Base-by-base conservation (phyloP, 2,888 invertebrate species). In the Idaea dimidiata region DNA sequence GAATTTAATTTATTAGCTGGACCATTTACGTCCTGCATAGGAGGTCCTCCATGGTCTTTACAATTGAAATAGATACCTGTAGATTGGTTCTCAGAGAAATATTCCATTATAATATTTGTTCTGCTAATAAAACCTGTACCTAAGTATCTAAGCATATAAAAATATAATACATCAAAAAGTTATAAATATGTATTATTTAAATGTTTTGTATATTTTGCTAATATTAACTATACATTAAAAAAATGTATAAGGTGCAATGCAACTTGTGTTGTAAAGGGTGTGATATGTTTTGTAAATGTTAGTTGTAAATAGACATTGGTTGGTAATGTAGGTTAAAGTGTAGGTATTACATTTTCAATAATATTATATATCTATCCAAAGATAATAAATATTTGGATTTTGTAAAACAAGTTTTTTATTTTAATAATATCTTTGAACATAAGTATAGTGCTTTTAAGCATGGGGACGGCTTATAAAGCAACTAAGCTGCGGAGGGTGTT, bases 311-410 rank as follows among this genome's bases (percentile, higher is more conserved):
- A 79, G 66, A 71, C 69, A 73, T 72, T 78, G 24, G 24, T 24
- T 24, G 24, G 70, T 73, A 74, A 76, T 76, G 71, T 75, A 76
- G 70, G 71, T 70, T 72, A 72, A 72, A 66, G 70, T 72, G 43
- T 43, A 8, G 43, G 65, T 69, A 72, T 70, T 75, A 72, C 58
- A 75, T 76, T 78, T 80, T 80, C 77, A 56, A 17, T 8, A 17
- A 77, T 76, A 24, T 24, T 3, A 24, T 1, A 5, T 24, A 78
- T 75, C 72, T 77, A 82, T 82, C 77, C 77, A 79, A 80, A 78
- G 69, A 69, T 76, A 86, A 80, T 83, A 86, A 84, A 85, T 64
- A 71, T 73, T 76, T 79, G 76, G 75, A 81, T 80, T 82, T 78
- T 72, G 62, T 76, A 79, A 72, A 67, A 58, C n/a, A 64, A 32